These are phyloP conservation scores for Fistularia tabacaria DNA, from an alignment of 2,797 vertebrate genomes.

Conservation along the genomic window DNA sequence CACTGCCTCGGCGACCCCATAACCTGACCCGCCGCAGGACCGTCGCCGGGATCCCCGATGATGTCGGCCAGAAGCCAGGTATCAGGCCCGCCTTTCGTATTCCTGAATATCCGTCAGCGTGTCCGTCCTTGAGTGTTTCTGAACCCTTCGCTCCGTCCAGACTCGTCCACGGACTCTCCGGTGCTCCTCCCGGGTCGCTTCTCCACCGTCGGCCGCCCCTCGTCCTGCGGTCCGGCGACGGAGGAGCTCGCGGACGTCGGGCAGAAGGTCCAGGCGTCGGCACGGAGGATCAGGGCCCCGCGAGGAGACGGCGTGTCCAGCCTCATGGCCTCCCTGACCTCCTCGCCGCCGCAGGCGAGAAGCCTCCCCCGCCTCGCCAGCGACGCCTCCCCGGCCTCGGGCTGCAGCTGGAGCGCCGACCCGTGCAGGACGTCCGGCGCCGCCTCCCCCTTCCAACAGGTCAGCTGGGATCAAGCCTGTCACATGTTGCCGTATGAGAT, in stretches of 20 bases:
- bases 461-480: slow-evolving; percentile 30
- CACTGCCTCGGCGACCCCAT: slow-evolving; percentile 81
- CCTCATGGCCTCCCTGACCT: slow-evolving; percentile 86
- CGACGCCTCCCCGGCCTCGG: slow-evolving; percentile 63
- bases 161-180: too few species aligned
- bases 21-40: slow-evolving; percentile 88
- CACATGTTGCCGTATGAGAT: too few species aligned
- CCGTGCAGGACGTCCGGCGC: slow-evolving; percentile 64
- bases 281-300: slow-evolving; percentile 86
- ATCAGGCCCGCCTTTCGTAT: slow-evolving; percentile 35
- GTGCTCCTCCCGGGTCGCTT: slow-evolving; percentile 63
- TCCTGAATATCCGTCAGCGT: background rate
- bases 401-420: slow-evolving; percentile 62
- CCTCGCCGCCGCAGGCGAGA: slow-evolving; percentile 67
- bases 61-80: slow-evolving; percentile 83
- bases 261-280: slow-evolving; percentile 70
- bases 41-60: slow-evolving; percentile 82
- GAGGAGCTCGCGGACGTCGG: background rate
- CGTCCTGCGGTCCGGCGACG: slow-evolving; percentile 40
- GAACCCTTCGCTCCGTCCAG: too few species aligned
- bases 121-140: too few species aligned
- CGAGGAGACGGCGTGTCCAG: slow-evolving; percentile 84
- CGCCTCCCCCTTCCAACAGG: slow-evolving; percentile 46
- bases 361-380: slow-evolving; percentile 75
- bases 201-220: slow-evolving; percentile 74